Percentiles rank a stretch among this genome's conserved stretches.
These are phyloP conservation scores for Eubasilissa splendida DNA, from an alignment of 2,888 invertebrate species.

Conservation along the genomic window DNA sequence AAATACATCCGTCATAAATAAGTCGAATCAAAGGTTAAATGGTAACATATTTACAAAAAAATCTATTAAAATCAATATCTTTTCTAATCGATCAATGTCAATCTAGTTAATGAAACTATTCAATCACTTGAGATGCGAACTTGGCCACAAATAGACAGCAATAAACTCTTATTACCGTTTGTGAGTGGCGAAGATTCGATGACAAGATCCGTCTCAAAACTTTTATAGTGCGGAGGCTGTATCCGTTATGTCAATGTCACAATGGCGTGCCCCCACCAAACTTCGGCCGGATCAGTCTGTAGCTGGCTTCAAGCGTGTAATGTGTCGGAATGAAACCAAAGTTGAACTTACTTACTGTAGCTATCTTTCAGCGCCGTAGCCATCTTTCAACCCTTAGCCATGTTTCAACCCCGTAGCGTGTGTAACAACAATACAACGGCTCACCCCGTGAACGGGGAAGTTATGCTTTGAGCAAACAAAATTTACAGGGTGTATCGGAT, in stretches of 20 bases:
- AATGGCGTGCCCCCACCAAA: not conserved
- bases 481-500: too few species aligned
- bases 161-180: not conserved
- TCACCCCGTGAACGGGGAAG: not conserved
- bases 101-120: not conserved
- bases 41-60: too few species aligned
- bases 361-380: not conserved
- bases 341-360: slow-evolving; percentile 5
- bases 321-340: slow-evolving; percentile 21
- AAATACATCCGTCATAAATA: too few species aligned
- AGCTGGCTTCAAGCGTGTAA: not conserved
- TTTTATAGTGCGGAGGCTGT: not conserved
- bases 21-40: too few species aligned
- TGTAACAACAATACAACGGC: not conserved
- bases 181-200: not conserved
- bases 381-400: too few species aligned
- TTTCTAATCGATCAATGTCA: slow-evolving; percentile 1
- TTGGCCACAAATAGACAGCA: not conserved
- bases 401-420: not conserved
- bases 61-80: not conserved
- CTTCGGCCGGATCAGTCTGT: not conserved
- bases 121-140: slow-evolving; percentile 11
- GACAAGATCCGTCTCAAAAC: not conserved
- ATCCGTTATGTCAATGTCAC: slow-evolving; percentile 13
- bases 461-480: too few species aligned